A percentile compares a stretch with the other conserved stretches of the same genome.
These are phyloP conservation scores for Noctua janthina DNA, from an alignment of 2,888 invertebrate species.

Conservation along the genomic window DNA sequence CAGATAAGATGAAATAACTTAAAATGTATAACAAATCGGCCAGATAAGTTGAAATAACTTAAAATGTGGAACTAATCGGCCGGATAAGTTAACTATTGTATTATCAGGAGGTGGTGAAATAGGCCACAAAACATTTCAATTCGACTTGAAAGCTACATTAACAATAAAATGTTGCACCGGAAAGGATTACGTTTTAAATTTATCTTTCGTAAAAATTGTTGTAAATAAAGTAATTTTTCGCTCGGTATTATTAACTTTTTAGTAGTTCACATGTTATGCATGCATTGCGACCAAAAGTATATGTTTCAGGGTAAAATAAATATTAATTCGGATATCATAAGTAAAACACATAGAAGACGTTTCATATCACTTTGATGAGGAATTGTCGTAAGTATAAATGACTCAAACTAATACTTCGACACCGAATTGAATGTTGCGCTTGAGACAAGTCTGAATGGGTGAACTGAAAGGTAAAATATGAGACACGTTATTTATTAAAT, in stretches of 20 bases:
- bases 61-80: neutral
- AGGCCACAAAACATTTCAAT: constrained; percentile 6
- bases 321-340: constrained; percentile 34
- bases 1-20: too few relatives aligned
- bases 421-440: constrained; percentile 23
- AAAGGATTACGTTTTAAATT: neutral
- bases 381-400: constrained; percentile 30
- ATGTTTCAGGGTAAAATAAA: constrained; percentile 50
- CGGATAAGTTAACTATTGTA: constrained; percentile 16
- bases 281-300: constrained; percentile 48
- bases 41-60: neutral
- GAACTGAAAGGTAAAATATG: constrained; percentile 38
- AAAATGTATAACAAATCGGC: too few relatives aligned
- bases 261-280: constrained; percentile 29
- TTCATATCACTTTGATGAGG: constrained; percentile 28
- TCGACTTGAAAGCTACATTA: constrained; percentile 1
- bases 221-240: constrained; percentile 19
- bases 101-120: constrained; percentile 9
- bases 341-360: constrained; percentile 37
- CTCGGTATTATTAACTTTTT: constrained; percentile 36
- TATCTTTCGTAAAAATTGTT: constrained; percentile 13
- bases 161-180: neutral
- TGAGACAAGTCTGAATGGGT: constrained; percentile 17
- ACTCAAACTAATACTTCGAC: constrained; percentile 29
- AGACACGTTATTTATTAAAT: constrained; percentile 59